Base-by-base conservation (phyloP, 2,888 invertebrate genomes). In the Drosophila infuscata region DNA sequence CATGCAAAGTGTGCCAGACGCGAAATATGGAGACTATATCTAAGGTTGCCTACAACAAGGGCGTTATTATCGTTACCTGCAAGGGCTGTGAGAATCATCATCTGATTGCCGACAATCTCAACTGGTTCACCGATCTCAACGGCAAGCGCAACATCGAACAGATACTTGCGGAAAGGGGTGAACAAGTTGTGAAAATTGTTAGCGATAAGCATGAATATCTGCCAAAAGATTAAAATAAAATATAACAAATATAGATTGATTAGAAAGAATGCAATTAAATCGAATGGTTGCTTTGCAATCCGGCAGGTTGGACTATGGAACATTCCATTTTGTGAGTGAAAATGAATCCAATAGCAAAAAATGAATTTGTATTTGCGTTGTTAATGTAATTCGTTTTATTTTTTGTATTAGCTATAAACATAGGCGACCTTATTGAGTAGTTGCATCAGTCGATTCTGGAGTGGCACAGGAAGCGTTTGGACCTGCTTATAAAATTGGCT, bases 21-120 rank as follows among this genome's bases (percentile, higher is more conserved):
- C 94, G 96, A 75, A 97, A 96, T 91, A 94, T 95, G 1, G 97
- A 98, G 92, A 94, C 95, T 15, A 98, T 99, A 75, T 96, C 98
- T 0, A 98, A 97, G 93, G 90, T 95, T 25, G 97, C 98, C 0
- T 99, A 99, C 91, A 94, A 95, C 62, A 95, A 96, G 91, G 99
- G 99, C 17, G 96, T 99, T 15, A 98, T 99, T 0, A 97, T 99
- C 79, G 97, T 99, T 0, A 96, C 95, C 62, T 99, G 99, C 92
- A 95, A 95, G 62, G 97, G 97, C 0, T 99, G 99, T 91, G 93
- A 95, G 53, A 98, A 97, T 91, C 96, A 97, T 92, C 99, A 99
- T 93, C 94, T 99, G 32, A 99, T 99, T 79, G 99, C 99, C 0
- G 99, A 99, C 92, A 98, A 99, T 93, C 94, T 99, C 2, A 97